Evolutionary conservation across 2,888 invertebrate species (phyloP).

Genomic region (Cryptosula pallasiana): DNA sequence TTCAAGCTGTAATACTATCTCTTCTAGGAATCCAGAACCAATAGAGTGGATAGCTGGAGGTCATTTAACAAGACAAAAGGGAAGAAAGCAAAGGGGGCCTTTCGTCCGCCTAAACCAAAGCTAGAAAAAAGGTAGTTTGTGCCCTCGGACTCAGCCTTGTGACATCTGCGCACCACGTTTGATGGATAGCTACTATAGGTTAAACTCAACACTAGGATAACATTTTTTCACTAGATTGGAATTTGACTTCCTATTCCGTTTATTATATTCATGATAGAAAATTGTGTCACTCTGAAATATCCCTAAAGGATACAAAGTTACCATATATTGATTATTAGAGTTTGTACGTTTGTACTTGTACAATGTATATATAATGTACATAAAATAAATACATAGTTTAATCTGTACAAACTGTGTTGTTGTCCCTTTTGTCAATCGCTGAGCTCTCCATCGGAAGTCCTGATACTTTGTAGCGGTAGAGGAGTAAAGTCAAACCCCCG

Average conservation of each 20-base stretch:
- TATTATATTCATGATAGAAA: too few species aligned
- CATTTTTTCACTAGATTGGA: too few species aligned
- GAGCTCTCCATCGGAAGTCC: neutral
- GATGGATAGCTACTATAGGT: too few species aligned
- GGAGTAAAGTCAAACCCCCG: conserved; percentile 1
- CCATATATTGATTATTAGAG: too few species aligned
- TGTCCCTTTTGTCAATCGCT: neutral
- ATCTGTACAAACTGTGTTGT: neutral
- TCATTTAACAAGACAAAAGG: conserved; percentile 39
- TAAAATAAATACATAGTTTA: neutral
- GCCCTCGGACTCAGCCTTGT: too few species aligned
- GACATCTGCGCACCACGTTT: too few species aligned
- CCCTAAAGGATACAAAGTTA: too few species aligned
- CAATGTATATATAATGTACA: neutral
- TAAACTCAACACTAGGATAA: too few species aligned
- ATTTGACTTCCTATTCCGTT: too few species aligned
- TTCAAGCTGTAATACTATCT: too few species aligned
- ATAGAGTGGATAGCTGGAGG: conserved; percentile 51
- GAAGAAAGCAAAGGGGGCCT: conserved; percentile 40
- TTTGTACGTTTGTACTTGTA: neutral
- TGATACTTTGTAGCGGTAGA: conserved; percentile 9
- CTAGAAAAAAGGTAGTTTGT: conserved; percentile 29
- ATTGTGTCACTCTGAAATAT: too few species aligned
- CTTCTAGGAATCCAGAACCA: conserved; percentile 46
- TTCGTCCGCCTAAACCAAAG: conserved; percentile 50